A percentile compares a stretch with the other conserved stretches of the same genome.
Conservation (phyloP, 2,113 vertebrate species). For the Aplodontia rufa region DNA sequence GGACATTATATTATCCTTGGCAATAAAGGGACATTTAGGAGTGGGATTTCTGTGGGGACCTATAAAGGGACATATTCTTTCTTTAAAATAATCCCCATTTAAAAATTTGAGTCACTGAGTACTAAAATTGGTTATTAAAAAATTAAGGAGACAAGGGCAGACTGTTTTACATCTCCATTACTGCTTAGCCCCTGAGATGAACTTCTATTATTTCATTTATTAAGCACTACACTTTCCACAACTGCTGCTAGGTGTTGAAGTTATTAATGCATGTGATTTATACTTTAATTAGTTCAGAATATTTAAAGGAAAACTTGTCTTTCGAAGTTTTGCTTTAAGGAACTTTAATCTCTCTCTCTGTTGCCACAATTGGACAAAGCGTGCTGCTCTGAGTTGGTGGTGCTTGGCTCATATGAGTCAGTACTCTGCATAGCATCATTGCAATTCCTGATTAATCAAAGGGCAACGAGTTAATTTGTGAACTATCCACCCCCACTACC, state of each 20-base stretch:
- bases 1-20: not conserved
- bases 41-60: not conserved
- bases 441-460: not conserved
- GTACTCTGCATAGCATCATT: not conserved
- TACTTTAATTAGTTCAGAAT: conserved; percentile 40
- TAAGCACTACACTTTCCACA: not conserved
- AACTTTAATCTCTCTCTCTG: not conserved
- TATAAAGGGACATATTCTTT: not conserved
- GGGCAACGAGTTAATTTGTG: not conserved
- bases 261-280: conserved; percentile 15
- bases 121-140: conserved; percentile 16
- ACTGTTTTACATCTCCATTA: not conserved
- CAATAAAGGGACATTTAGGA: not conserved
- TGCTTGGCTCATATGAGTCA: not conserved
- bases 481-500: not conserved
- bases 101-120: not conserved
- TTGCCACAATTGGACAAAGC: not conserved
- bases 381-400: not conserved
- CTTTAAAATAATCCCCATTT: not conserved
- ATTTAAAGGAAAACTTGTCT: conserved; percentile 25
- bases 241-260: not conserved
- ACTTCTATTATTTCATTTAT: conserved; percentile 45
- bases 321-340: conserved; percentile 8
- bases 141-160: not conserved
- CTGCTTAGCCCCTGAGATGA: not conserved